Base-by-base conservation (phyloP, 1,140 invertebrate genomes). In the Bemisia tabaci region DNA sequence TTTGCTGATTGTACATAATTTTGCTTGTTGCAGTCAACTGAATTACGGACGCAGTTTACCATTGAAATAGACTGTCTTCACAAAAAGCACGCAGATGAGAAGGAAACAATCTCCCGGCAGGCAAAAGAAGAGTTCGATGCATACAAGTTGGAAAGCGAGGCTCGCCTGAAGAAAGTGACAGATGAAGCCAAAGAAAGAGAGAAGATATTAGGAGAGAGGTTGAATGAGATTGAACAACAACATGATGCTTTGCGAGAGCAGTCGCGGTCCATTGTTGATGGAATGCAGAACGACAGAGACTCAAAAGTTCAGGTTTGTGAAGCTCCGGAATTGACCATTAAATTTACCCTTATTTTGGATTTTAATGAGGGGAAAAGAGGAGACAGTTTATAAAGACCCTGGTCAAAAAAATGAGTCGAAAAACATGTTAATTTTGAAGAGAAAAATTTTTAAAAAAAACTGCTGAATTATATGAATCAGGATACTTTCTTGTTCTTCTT, bases 191-290 rank as follows among this genome's bases (percentile, higher is more conserved):
- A 74, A 26, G 68, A 74, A 25, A 71, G 71, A 22, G 75, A 78
- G 25, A 39, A 66, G n/a, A 72, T 74, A 26, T 66, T 80, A 59
- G 68, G 73, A 58, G 59, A 70, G 1, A 71, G 77, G 63, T 66
- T 79, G 1, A 67, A 71, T 2, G 69, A 65, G n/a, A 66, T 74
- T 0, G 72, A 74, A 61, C 12, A 67, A 0, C 71, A 73, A 24
- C 73, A 77, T 63, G 72, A 74, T 64, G 68, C 75, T 33, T 63
- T 77, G 26, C 73, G 71, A 5, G 74, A 77, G 23, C 68, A 75
- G 71, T 63, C 69, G 68, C 12, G 70, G 62, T 69, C 59, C 66
- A 72, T 64, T 64, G 70, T 64, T 69, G 73, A 24, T 60, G 75
- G 22, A 22, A 74, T 48, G 71, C 70, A 39, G 67, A 72, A 27